A percentile compares a stretch with the other conserved stretches of the same genome.
These are phyloP conservation scores for Polia nebulosa DNA, from an alignment of 2,888 invertebrate genomes.

Conservation along the genomic window DNA sequence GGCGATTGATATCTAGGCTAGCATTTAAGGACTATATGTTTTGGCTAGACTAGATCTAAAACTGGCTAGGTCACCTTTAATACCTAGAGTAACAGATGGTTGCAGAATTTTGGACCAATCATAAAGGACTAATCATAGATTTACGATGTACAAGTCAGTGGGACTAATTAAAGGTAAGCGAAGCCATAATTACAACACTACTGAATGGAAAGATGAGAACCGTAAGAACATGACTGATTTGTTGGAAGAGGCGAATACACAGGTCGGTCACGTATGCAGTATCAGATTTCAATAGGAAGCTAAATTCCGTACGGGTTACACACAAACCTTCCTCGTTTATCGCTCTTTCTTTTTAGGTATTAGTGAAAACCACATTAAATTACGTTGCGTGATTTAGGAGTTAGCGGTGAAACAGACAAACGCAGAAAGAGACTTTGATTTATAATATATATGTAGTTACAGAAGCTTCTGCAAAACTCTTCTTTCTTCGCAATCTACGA, in stretches of 20 bases:
- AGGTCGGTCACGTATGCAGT: constrained; percentile 5
- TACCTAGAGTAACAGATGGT: not conserved
- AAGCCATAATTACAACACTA: no score
- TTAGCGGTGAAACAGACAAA: no score
- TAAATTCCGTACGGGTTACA: no score
- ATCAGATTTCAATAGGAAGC: not conserved
- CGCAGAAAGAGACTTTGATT: no score
- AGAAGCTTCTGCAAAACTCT: constrained; percentile 2
- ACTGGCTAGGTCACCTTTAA: not conserved
- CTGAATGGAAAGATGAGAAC: not conserved
- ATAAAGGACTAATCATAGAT: not conserved
- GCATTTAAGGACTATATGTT: constrained; percentile 8
- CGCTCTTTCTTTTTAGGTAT: no score
- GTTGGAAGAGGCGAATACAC: not conserved
- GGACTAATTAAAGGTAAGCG: no score
- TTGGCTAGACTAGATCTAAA: constrained; percentile 8
- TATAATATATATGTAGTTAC: not conserved
- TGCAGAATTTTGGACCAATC: not conserved
- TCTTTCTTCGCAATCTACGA: constrained; percentile 18
- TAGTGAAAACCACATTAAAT: no score
- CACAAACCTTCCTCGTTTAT: no score
- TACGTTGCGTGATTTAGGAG: no score
- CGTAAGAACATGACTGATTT: not conserved
- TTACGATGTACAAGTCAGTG: not conserved
- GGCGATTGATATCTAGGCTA: constrained; percentile 13